Evolutionary conservation across 2,113 vertebrate genomes (phyloP).

Genomic region (Aleadryas rufinucha): DNA sequence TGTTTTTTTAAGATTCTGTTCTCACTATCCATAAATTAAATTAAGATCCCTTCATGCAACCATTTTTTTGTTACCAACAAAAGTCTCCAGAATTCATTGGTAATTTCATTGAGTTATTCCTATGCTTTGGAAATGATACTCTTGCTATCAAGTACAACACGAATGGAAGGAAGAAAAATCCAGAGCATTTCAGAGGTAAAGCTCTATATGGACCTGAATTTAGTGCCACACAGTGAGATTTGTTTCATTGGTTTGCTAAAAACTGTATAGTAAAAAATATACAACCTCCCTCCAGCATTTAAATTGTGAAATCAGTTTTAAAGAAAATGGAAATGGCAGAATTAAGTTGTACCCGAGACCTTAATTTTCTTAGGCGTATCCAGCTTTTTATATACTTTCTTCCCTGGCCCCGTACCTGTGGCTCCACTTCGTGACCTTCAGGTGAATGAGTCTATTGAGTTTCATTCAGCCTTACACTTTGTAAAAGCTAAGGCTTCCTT

Average conservation of each 20-base stretch:
- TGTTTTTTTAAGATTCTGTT: not conserved
- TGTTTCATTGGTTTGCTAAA: not conserved
- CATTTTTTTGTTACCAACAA: not conserved
- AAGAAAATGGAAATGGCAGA: not conserved
- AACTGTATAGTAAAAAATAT: not conserved
- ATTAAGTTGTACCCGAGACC: not conserved
- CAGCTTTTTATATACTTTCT: not conserved
- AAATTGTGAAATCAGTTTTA: not conserved
- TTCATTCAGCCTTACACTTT: not conserved
- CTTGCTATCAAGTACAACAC: not conserved
- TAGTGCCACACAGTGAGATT: not conserved
- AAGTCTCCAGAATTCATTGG: not conserved
- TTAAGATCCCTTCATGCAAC: not conserved
- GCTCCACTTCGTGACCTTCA: not conserved
- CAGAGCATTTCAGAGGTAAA: not conserved
- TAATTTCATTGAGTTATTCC: not conserved
- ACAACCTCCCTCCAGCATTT: not conserved
- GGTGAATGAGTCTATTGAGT: not conserved
- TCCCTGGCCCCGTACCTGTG: fast-evolving
- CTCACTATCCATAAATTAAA: not conserved
- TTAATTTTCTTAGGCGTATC: not conserved
- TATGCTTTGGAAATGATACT: not conserved
- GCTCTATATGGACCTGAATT: not conserved
- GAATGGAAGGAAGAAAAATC: not conserved
- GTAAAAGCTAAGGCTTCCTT: not conserved